Evolutionary conservation across 2,113 vertebrate species (phyloP), one percentile per base, ranked within the genome.

Genomic region (Colius striatus): DNA sequence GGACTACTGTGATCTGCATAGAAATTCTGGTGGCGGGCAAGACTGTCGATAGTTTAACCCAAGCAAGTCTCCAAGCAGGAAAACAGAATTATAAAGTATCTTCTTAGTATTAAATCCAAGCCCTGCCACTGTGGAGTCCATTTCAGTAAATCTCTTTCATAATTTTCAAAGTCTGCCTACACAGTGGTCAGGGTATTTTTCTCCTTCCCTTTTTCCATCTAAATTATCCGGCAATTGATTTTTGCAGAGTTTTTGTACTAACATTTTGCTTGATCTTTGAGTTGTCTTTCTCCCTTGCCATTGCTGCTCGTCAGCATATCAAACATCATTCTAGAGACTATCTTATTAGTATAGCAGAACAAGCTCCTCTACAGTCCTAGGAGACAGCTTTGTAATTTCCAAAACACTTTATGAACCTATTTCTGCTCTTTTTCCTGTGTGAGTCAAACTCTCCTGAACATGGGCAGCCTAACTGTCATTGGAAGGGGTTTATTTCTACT

Each of bases 191-290:
- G 20, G 17, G 8, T 84, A 22, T 87, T 84, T 91, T 47, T 2
- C 25, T 84, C 17, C 62, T 85, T 83, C 58, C 4, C 13, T 70
- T 88, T 93, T 85, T 16, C 30, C 43, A 84, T 83, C 30, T 38
- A 77, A 70, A 77, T 90, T 70, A 54, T 83, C 60, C 75, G 23
- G 20, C 38, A 72, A 47, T 50, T 86, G 76, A 70, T 90, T 92
- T 93, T 96, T 93, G 75, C 55, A 76, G 61, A 76, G 25, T 86
- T 93, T 36, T 88, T 85, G 51, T 27, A 32, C 45, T 90, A 32
- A 53, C 4, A 0, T 87, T 82, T 48, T 48, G 2, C 26, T 63
- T 85, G 62, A 89, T 70, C 50, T 70, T 94, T 2, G 3, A 14
- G 10, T 66, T 82, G 50, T 65, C 51, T 83, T 87, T 76, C 55